phyloP scores from a whole-genome alignment of 2,888 invertebrate genomes.

The Drosophila cognata region DNA sequence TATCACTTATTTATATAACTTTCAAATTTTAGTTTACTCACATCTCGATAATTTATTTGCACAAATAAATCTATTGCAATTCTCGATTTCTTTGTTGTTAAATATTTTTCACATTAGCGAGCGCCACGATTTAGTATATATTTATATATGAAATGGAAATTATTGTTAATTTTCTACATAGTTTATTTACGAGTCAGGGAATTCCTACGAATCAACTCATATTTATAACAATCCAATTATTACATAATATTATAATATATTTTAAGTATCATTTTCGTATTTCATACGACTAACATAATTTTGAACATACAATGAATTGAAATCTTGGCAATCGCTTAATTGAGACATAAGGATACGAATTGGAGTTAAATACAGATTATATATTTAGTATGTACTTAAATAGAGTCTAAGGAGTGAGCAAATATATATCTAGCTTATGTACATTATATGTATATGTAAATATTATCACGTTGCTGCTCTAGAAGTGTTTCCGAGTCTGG shows the following conservation, averaged over 20 bases:
- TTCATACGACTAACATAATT: conserved; percentile 30
- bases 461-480: conserved; percentile 57
- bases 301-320: conserved; percentile 24
- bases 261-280: conserved; percentile 19
- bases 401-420: conserved; percentile 16
- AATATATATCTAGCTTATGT: conserved; percentile 16
- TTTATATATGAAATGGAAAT: neutral
- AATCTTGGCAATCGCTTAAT: conserved; percentile 22
- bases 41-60: neutral
- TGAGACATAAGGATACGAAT: conserved; percentile 11
- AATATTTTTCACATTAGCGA: neutral
- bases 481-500: conserved; percentile 40
- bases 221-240: conserved; percentile 13
- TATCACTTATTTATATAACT: neutral
- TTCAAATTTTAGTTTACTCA: conserved; percentile 28
- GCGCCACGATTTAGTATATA: neutral
- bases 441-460: conserved; percentile 22
- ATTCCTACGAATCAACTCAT: conserved; percentile 12
- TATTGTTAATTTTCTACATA: neutral
- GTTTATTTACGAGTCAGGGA: conserved; percentile 11
- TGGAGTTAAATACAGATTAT: conserved; percentile 17
- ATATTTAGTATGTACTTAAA: conserved; percentile 2
- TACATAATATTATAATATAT: conserved; percentile 1
- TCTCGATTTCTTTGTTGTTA: conserved; percentile 1
- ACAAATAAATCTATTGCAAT: conserved; percentile 37